phyloP scores from a whole-genome alignment of 2,113 vertebrate species.

The Halcyon senegalensis region DNA sequence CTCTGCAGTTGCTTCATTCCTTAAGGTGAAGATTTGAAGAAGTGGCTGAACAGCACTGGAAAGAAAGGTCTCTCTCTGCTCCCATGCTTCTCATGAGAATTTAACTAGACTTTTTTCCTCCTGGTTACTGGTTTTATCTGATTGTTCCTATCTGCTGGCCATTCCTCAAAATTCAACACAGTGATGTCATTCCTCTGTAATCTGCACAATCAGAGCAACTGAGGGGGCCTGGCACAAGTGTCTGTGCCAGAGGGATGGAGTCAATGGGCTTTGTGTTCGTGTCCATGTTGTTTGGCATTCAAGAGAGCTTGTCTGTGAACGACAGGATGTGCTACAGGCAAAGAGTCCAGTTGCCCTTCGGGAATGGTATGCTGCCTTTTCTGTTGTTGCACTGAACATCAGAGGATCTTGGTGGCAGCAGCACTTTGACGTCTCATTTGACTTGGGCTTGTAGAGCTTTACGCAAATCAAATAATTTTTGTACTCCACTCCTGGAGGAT shows the following conservation, averaged over 20 bases:
- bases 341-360: not conserved
- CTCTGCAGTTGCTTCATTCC: not conserved
- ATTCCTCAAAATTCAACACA: constrained; percentile 34
- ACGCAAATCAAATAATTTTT: not conserved
- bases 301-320: not conserved
- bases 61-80: not conserved
- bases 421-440: not conserved
- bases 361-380: not conserved
- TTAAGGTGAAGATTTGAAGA: not conserved
- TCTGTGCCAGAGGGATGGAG: constrained; percentile 39
- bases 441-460: not conserved
- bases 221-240: constrained; percentile 2
- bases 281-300: not conserved
- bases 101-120: constrained; percentile 11
- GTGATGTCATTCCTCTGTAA: constrained; percentile 51
- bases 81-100: constrained; percentile 19
- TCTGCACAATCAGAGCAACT: constrained; percentile 26
- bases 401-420: not conserved
- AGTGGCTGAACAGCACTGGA: not conserved
- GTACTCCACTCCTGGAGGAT: not conserved
- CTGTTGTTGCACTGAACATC: not conserved
- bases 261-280: not conserved
- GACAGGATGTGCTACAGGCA: not conserved
- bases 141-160: constrained; percentile 69
- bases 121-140: constrained; percentile 50